Conservation (phyloP, 1,140 invertebrate genomes). For the Camponotus pennsylvanicus region DNA sequence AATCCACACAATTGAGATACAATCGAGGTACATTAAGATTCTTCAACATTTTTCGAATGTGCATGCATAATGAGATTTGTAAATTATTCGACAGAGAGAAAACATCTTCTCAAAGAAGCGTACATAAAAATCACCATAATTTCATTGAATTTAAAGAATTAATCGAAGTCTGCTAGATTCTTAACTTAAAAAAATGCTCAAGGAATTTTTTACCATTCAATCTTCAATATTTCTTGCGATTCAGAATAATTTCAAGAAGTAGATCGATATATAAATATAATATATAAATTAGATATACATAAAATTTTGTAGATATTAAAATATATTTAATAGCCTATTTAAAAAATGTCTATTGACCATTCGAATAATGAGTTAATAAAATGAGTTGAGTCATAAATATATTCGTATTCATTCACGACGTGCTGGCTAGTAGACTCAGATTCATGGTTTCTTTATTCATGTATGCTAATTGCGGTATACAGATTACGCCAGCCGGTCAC, state of each 20-base stretch:
- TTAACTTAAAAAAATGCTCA: slow-evolving; percentile 14
- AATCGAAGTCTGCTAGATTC: slow-evolving; percentile 8
- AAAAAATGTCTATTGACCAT: not conserved
- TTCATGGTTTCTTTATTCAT: slow-evolving; percentile 75
- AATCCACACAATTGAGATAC: not conserved
- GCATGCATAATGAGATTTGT: slow-evolving; percentile 8
- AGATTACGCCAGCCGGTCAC: slow-evolving; percentile 69
- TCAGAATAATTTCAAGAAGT: slow-evolving; percentile 20
- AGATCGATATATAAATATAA: not conserved
- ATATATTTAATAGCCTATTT: not conserved
- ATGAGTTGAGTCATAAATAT: slow-evolving; percentile 53
- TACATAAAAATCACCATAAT: slow-evolving; percentile 5
- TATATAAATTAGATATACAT: not conserved
- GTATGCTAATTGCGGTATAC: slow-evolving; percentile 69
- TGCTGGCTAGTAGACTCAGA: slow-evolving; percentile 57
- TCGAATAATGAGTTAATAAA: slow-evolving; percentile 25
- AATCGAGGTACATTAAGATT: not conserved
- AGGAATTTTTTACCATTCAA: slow-evolving; percentile 10
- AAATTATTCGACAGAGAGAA: not conserved
- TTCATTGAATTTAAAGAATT: slow-evolving; percentile 26
- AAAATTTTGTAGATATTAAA: not conserved
- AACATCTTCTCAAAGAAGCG: slow-evolving; percentile 22
- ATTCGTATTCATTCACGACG: slow-evolving; percentile 61
- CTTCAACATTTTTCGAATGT: not conserved
- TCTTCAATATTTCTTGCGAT: not conserved